A percentile compares a stretch with the other conserved stretches of the same genome.
phyloP scores from a whole-genome alignment of 2,113 vertebrate species.

The Oreotrochilus melanogaster region DNA sequence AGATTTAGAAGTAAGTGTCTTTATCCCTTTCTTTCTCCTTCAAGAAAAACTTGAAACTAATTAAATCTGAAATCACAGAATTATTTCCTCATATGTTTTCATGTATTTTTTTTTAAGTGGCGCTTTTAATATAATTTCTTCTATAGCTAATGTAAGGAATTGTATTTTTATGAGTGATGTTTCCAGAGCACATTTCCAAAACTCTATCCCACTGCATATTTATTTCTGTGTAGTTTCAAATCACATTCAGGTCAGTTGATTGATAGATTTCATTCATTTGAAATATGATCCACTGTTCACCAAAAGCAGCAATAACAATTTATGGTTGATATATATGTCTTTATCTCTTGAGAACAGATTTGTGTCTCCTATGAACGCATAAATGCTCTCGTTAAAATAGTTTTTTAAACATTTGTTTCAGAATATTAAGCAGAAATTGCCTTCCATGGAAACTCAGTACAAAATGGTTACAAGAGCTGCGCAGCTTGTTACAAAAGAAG shows the following conservation, averaged over 20 bases:
- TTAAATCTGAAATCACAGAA: neutral
- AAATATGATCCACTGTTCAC: neutral
- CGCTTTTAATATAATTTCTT: neutral
- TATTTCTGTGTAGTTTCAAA: neutral
- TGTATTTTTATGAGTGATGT: neutral
- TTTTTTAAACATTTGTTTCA: conserved; percentile 56
- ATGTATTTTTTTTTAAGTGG: neutral
- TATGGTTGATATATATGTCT: neutral
- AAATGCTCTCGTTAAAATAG: neutral
- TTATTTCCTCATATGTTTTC: neutral
- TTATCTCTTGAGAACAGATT: neutral
- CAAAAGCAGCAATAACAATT: neutral
- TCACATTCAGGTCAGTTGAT: neutral
- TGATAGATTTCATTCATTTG: neutral
- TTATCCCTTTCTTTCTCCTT: neutral
- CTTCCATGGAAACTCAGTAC: conserved; percentile 90
- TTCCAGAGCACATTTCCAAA: neutral
- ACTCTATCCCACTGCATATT: neutral
- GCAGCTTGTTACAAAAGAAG: conserved; percentile 89
- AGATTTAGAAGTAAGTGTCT: conserved; percentile 88
- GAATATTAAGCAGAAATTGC: conserved; percentile 90
- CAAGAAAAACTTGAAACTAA: neutral
- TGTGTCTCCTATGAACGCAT: neutral
- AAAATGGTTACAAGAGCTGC: conserved; percentile 85
- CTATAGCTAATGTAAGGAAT: neutral